Base-by-base conservation (phyloP, 2,113 vertebrate species). In the Coryphaenoides rupestris region DNA sequence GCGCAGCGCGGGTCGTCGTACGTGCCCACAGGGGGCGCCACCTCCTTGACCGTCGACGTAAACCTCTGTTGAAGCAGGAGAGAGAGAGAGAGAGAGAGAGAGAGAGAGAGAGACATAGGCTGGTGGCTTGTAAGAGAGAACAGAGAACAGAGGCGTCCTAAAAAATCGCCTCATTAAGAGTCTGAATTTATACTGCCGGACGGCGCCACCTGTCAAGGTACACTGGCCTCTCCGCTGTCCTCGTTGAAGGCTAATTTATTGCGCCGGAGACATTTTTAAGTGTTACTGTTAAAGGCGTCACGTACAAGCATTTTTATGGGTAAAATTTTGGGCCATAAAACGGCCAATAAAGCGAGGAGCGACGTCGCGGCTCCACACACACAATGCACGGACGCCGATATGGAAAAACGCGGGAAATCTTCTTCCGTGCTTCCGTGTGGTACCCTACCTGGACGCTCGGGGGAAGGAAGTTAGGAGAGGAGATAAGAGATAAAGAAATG, bases 1-100 rank as follows among this genome's bases (percentile, higher is more conserved):
- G 89, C 82, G 66, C 76, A 88, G 54, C 62, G 63, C 2, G 82
- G 85, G 79, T 93, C 90, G 67, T 92, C 77, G 66, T 93, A 92
- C 1, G 70, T 71, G 22, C 89, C 93, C 69, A 92, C 91, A 88
- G 91, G 90, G 58, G 91, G 5, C 33, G 33, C 33, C 33, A 40
- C 33, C 73, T 92, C 90, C 79, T 92, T 93, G 45, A 80, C 23
- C n/a, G n/a, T n/a, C 19, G 73, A 47, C 22, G 63, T 55, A 71
- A 96, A 94, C 66, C 89, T 87, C 92, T 94, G 73, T 69, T 9
- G 46, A 33, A 21, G n/a, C 6, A 21, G 12, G 12, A 21, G 14
- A 21, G 3, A 55, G 14, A 14, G 19, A 14, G 19, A 21, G 21
- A 10, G 5, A 45, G 40, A 5, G 13, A 5, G 5, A 45, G 40